Evolutionary conservation across 2,888 invertebrate genomes (phyloP).

Genomic region (Heteromurus nitidus): DNA sequence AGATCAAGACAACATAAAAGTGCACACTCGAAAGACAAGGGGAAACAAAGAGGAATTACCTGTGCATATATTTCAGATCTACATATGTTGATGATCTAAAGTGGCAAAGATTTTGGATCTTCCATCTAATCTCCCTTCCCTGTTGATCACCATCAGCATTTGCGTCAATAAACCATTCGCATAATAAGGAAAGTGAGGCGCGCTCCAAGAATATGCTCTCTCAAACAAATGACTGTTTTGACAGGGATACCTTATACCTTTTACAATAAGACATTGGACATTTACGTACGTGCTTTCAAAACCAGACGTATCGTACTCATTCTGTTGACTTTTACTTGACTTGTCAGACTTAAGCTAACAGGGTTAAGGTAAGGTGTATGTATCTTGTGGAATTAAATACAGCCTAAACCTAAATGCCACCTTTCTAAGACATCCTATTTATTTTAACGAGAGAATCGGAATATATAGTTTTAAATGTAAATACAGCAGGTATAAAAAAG

Average conservation of each 20-base stretch:
- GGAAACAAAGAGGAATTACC: conserved; percentile 18
- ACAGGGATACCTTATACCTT: conserved; percentile 35
- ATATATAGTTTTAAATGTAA: background rate
- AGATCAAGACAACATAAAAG: conserved; percentile 31
- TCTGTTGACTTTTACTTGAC: conserved; percentile 9
- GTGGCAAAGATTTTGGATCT: conserved; percentile 40
- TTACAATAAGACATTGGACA: background rate
- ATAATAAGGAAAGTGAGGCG: conserved; percentile 16
- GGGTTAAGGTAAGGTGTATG: background rate
- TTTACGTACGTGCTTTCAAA: too few species aligned
- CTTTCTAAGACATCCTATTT: conserved; percentile 8
- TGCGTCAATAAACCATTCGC: conserved; percentile 47
- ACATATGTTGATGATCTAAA: conserved; percentile 21
- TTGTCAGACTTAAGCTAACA: too few species aligned
- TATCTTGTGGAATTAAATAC: background rate
- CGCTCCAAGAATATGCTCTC: background rate
- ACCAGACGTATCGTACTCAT: too few species aligned
- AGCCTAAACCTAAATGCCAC: conserved; percentile 19
- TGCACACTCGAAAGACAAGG: background rate
- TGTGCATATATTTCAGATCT: conserved; percentile 32
- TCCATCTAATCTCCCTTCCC: conserved; percentile 14
- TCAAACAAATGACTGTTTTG: conserved; percentile 54
- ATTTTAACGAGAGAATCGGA: background rate
- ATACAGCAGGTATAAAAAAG: background rate
- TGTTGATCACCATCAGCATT: conserved; percentile 39